These are phyloP conservation scores for Axis porcinus DNA, from an alignment of 2,113 vertebrate species.

Conservation along the genomic window DNA sequence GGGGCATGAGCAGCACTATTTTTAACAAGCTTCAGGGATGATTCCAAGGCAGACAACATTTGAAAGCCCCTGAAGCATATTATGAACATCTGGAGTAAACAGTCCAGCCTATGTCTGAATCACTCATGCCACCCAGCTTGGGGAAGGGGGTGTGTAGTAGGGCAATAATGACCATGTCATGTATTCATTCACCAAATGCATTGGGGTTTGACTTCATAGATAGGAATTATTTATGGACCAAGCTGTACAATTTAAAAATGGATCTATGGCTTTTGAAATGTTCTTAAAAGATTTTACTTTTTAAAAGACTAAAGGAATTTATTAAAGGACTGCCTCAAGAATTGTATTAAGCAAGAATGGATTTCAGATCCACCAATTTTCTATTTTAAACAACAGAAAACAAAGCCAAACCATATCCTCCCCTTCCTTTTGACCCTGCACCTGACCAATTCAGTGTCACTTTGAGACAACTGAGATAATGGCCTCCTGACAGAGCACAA, in stretches of 20 bases:
- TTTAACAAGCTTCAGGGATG: slow-evolving; percentile 21
- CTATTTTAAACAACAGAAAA: slow-evolving; percentile 48
- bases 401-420: not conserved
- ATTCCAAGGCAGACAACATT: not conserved
- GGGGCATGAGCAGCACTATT: not conserved
- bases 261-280: slow-evolving; percentile 21
- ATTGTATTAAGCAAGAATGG: slow-evolving; percentile 24
- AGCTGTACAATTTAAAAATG: slow-evolving; percentile 22
- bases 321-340: slow-evolving; percentile 24
- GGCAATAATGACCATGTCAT: not conserved
- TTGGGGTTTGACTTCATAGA: slow-evolving; percentile 9
- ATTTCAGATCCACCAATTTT: slow-evolving; percentile 48
- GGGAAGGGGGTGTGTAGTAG: not conserved
- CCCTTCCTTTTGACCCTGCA: not conserved
- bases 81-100: slow-evolving; percentile 1
- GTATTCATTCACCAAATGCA: not conserved
- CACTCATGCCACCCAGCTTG: not conserved
- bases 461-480: slow-evolving; percentile 37
- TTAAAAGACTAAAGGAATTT: not conserved
- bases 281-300: not conserved
- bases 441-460: slow-evolving; percentile 38
- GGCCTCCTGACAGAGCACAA: slow-evolving; percentile 28
- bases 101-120: not conserved
- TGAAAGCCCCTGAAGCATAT: not conserved
- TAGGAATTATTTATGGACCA: slow-evolving; percentile 11